Conservation (phyloP, 2,797 vertebrate species). For the Danionella dracula region DNA sequence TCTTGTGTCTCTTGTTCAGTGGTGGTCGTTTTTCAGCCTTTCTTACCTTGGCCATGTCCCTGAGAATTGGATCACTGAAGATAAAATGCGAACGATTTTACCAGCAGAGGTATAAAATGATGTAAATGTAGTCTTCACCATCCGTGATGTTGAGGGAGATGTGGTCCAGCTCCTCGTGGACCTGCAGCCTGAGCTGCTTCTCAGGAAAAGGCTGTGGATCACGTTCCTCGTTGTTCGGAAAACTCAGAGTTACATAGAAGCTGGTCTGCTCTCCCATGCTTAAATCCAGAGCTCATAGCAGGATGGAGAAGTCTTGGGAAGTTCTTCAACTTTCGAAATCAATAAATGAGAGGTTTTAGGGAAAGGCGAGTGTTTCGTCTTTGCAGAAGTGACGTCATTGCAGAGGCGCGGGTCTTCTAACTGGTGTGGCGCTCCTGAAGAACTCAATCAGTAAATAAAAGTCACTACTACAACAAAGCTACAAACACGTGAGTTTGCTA, state of each 20-base stretch:
- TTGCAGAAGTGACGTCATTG: background rate
- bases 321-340: background rate
- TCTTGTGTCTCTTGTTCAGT: no score
- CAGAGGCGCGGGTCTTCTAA: conserved; percentile 2
- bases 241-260: conserved; percentile 41
- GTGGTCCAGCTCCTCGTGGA: conserved; percentile 43
- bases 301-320: background rate
- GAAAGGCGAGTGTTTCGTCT: no score
- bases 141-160: conserved; percentile 52
- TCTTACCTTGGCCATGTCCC: no score
- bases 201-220: conserved; percentile 41
- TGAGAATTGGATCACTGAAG: no score
- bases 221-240: conserved; percentile 39
- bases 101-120: no score
- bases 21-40: no score
- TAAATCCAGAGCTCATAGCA: background rate
- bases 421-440: no score
- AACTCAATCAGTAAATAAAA: no score
- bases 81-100: no score
- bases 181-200: conserved; percentile 53
- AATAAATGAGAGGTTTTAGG: no score
- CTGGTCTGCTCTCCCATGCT: conserved; percentile 38
- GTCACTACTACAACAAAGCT: no score
- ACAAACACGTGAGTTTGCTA: background rate
- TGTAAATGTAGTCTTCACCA: no score